These are phyloP conservation scores for Phalacrocorax aristotelis DNA, from an alignment of 2,113 vertebrate genomes.

Conservation along the genomic window DNA sequence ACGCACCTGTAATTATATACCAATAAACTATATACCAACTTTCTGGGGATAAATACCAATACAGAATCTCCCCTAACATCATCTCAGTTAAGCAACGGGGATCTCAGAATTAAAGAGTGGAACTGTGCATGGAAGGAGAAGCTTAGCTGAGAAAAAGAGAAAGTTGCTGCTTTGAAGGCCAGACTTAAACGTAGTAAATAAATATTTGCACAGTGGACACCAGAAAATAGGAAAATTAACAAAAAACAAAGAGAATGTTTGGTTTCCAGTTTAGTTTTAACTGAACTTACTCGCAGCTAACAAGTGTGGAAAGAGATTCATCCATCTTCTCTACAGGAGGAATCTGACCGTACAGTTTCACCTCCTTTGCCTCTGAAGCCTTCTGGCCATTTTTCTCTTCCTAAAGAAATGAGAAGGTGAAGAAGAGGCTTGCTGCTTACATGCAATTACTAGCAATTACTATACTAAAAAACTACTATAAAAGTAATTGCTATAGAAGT, in stretches of 20 bases:
- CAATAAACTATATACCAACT: neutral
- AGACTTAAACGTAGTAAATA: neutral
- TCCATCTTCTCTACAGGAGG: constrained; percentile 97
- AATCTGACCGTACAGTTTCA: constrained; percentile 91
- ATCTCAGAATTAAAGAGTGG: neutral
- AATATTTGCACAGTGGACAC: neutral
- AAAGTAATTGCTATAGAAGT: neutral
- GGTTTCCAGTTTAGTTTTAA: neutral
- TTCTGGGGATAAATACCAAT: neutral
- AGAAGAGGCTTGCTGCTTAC: neutral
- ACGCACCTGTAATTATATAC: neutral
- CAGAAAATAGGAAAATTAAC: neutral
- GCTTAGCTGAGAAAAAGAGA: neutral
- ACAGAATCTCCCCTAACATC: neutral
- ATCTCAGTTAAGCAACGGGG: neutral
- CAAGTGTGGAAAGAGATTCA: constrained; percentile 83
- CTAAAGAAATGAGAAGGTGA: constrained; percentile 68
- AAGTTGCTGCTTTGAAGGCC: neutral
- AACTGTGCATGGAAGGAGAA: neutral
- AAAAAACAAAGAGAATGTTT: neutral
- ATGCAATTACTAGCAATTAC: neutral
- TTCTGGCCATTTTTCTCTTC: constrained; percentile 91
- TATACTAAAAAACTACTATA: neutral
- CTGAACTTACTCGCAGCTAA: constrained; percentile 91
- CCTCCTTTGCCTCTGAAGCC: constrained; percentile 83